These are phyloP conservation scores for Ellobium chinense DNA, from an alignment of 2,888 invertebrate species.

Conservation along the genomic window DNA sequence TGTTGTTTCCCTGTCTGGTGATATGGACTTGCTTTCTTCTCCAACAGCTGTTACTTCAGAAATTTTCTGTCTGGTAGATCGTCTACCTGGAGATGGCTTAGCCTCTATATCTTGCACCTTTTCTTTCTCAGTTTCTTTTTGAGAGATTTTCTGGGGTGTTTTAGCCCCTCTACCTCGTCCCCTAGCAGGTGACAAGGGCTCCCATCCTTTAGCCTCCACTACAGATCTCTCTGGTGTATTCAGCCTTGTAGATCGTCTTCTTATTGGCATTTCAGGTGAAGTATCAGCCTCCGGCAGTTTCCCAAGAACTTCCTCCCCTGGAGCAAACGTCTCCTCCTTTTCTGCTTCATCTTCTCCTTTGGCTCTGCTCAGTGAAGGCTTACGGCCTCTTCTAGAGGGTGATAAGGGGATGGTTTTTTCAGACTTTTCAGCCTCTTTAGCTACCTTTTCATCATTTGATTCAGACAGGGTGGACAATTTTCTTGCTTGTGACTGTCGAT, in stretches of 20 bases:
- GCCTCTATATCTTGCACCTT: not conserved
- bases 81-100: not conserved
- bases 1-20: no score
- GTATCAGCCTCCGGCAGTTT: not conserved
- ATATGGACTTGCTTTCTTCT: not conserved
- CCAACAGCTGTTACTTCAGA: not conserved
- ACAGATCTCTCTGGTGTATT: slow-evolving; percentile 32
- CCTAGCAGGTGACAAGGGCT: slow-evolving; percentile 25
- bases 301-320: not conserved
- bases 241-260: slow-evolving; percentile 19
- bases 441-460: not conserved
- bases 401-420: not conserved
- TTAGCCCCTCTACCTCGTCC: not conserved
- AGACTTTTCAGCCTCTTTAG: not conserved
- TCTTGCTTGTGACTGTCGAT: not conserved
- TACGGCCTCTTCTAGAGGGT: slow-evolving; percentile 1
- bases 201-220: not conserved
- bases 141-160: slow-evolving; percentile 4
- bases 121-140: not conserved
- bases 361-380: not conserved
- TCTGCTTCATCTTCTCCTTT: not conserved
- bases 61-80: not conserved
- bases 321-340: not conserved
- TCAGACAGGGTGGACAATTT: not conserved
- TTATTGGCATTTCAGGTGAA: not conserved